Base-by-base conservation (phyloP, 2,888 invertebrate genomes). In the Gnatocerus cornutus region DNA sequence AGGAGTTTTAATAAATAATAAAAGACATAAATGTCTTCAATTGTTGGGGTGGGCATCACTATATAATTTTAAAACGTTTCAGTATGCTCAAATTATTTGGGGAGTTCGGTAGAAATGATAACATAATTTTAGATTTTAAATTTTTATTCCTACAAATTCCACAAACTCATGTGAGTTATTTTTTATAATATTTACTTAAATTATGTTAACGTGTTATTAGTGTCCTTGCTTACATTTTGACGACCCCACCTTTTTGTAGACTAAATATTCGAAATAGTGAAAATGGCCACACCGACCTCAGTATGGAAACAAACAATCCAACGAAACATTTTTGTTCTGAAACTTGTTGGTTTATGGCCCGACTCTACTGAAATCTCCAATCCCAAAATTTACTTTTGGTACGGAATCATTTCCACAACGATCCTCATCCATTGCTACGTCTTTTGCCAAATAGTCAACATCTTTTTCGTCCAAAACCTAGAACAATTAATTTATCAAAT, bases 341-440 rank as follows among this genome's bases (percentile, higher is more conserved):
- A 46, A 46, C 13, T 43, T 1, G 30, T 45, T 3, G 59, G 59
- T 0, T 46, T 59, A 30, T 59, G 59, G 59, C 59, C 59, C 7
- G 27, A 37, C 21, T 8, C n/a, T 8, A 14, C 16, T 12, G 29
- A 29, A 27, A 6, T 12, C 4, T 43, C 1, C 29, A 9, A 14
- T n/a, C 1, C 4, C 1, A 43, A 30, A 10, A 13, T 12, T 3
- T 59, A 59, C 59, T 21, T 37, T 16, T 41, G 33, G 9, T 56
- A 56, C 29, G 12, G 37, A 27, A 12, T 43, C 1, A 10, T 56
- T 27, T 39, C 30, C 3, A 41, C 12, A 10, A 39, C 9, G 7
- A 29, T 33, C 16, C 10, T 52, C 1, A 9, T 52, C 30, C 13
- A 33, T 12, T n/a, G 52, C n/a, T 21, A 52, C 52, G n/a, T 12